Percentiles rank a stretch among this genome's conserved stretches.
Evolutionary conservation across 30 jellyfish, hydroid and myxozoan species (phyloP).

Genomic region (Nemopilema nomurai): DNA sequence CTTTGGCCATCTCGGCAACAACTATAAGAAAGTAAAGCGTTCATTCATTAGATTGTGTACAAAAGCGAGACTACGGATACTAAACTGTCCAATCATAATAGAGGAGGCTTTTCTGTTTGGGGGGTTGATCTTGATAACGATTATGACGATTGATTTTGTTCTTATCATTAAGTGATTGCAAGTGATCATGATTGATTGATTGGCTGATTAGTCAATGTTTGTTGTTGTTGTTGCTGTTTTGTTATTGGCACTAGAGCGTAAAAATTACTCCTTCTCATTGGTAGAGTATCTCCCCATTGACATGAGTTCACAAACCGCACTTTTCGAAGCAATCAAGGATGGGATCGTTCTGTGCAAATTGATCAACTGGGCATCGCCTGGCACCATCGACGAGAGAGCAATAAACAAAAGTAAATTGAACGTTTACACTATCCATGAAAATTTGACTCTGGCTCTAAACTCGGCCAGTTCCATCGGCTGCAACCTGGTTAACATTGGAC

Average conservation of each 20-base stretch:
- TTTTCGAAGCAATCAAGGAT: conserved; percentile 47
- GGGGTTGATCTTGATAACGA: too few relatives aligned
- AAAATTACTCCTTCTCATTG: background rate
- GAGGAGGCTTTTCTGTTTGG: too few relatives aligned
- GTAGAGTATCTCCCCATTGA: conserved; percentile 50
- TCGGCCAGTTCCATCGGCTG: conserved; percentile 81
- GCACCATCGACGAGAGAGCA: conserved; percentile 85
- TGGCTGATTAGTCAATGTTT: too few relatives aligned
- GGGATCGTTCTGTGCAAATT: conserved; percentile 81
- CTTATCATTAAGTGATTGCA: too few relatives aligned
- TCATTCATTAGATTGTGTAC: too few relatives aligned
- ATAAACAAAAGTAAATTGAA: conserved; percentile 62
- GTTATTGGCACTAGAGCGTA: background rate
- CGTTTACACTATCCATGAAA: conserved; percentile 69
- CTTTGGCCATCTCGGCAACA: too few relatives aligned
- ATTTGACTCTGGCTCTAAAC: conserved; percentile 68
- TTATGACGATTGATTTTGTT: too few relatives aligned
- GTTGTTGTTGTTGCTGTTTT: too few relatives aligned
- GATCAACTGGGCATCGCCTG: conserved; percentile 64
- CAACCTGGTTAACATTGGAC: conserved; percentile 68
- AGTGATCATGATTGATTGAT: too few relatives aligned
- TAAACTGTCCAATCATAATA: too few relatives aligned
- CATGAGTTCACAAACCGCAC: conserved; percentile 27
- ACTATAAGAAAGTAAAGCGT: too few relatives aligned
- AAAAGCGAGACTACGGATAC: too few relatives aligned